These are phyloP conservation scores for Columbina picui DNA, from an alignment of 2,113 vertebrate species.

Conservation along the genomic window DNA sequence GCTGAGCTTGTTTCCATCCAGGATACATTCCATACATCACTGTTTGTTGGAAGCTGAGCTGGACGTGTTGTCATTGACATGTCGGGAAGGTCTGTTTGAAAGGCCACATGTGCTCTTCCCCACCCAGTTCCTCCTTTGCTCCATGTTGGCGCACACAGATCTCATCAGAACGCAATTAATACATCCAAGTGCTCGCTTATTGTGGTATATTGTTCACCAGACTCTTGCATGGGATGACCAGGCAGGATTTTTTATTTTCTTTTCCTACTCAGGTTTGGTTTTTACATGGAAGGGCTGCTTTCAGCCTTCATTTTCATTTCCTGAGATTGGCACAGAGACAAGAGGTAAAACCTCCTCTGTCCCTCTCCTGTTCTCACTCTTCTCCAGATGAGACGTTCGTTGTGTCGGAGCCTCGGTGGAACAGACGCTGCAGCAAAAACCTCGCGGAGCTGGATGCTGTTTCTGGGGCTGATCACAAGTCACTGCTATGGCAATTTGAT, in stretches of 20 bases:
- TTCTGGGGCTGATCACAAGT: background rate
- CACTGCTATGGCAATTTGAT: background rate
- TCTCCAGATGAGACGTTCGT: background rate
- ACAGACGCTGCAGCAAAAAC: background rate
- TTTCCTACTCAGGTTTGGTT: background rate
- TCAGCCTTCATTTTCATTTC: background rate
- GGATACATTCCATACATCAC: fast-evolving
- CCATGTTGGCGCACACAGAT: background rate
- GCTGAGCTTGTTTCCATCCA: background rate
- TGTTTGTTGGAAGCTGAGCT: fast-evolving
- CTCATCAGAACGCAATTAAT: background rate
- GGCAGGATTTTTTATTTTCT: background rate
- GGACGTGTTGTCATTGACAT: background rate
- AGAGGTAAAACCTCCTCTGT: background rate
- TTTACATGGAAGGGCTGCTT: background rate
- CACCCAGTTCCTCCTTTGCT: fast-evolving
- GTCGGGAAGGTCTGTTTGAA: background rate
- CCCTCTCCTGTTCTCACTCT: background rate
- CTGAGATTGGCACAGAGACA: background rate
- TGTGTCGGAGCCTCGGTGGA: background rate
- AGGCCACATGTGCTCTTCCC: fast-evolving
- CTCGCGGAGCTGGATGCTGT: background rate
- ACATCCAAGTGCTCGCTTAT: background rate
- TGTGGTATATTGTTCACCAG: background rate
- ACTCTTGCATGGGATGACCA: background rate